These are phyloP conservation scores for Campopleginae sp. DNA, from an alignment of 2,888 invertebrate genomes.

Conservation along the genomic window DNA sequence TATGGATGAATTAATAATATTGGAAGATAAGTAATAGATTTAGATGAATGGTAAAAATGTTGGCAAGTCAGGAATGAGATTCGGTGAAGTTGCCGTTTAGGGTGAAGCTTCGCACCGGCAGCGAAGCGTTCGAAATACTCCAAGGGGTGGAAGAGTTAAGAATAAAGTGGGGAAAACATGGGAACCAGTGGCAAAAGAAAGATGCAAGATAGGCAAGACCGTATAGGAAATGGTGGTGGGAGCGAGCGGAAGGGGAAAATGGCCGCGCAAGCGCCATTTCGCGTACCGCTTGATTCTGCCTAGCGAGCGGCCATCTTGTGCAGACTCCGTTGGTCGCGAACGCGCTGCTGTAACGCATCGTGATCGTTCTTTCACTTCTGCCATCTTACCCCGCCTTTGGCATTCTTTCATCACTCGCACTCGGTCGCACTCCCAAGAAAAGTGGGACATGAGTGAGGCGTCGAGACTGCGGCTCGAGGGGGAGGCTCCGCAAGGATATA, in stretches of 20 bases:
- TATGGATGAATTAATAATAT: conserved; percentile 55
- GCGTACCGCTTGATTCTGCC: conserved; percentile 67
- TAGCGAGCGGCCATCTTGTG: conserved; percentile 70
- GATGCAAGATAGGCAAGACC: conserved; percentile 60
- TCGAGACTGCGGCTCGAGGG: conserved; percentile 67
- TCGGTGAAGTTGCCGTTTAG: neutral
- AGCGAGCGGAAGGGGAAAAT: conserved; percentile 51
- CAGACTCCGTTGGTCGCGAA: conserved; percentile 58
- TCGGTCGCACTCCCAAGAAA: conserved; percentile 59
- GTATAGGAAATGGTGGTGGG: conserved; percentile 31
- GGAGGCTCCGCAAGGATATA: conserved; percentile 76
- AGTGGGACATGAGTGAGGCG: conserved; percentile 68
- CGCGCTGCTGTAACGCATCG: conserved; percentile 65
- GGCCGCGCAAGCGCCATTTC: conserved; percentile 80
- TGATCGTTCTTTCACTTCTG: conserved; percentile 64
- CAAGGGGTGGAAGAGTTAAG: conserved; percentile 13
- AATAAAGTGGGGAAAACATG: conserved; percentile 52
- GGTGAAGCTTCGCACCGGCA: conserved; percentile 20
- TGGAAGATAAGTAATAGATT: conserved; percentile 47
- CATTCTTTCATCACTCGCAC: conserved; percentile 55
- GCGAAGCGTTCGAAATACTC: conserved; percentile 23
- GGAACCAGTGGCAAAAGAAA: conserved; percentile 49
- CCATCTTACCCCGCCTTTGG: conserved; percentile 54
- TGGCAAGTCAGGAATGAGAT: conserved; percentile 27
- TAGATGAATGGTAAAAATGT: conserved; percentile 29